Conservation (phyloP, 2,113 vertebrate genomes). For the Circaetus cinerascens region DNA sequence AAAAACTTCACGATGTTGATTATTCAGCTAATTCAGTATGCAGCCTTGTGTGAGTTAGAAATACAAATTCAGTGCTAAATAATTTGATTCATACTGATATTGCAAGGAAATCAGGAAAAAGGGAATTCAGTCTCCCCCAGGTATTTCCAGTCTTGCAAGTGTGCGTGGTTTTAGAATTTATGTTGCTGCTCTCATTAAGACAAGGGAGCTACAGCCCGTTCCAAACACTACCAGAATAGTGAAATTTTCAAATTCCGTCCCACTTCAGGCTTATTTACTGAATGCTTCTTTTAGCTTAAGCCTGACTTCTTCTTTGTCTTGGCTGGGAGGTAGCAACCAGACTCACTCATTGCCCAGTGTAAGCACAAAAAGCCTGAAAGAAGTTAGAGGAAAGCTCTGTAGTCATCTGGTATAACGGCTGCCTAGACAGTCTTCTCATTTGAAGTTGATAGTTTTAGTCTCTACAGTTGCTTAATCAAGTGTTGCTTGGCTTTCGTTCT, state of each 20-base stretch:
- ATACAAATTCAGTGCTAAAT: not conserved
- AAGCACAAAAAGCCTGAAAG: not conserved
- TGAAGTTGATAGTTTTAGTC: not conserved
- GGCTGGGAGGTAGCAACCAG: not conserved
- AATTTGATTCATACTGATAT: not conserved
- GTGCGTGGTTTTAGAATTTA: not conserved
- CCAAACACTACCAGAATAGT: not conserved
- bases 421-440: not conserved
- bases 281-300: not conserved
- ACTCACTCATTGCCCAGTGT: not conserved
- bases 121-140: fast-evolving
- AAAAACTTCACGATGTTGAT: not conserved
- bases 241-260: not conserved
- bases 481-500: not conserved
- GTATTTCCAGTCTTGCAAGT: not conserved
- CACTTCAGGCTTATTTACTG: not conserved
- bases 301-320: not conserved
- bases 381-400: not conserved
- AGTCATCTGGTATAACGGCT: not conserved
- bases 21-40: not conserved
- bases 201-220: not conserved
- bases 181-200: not conserved
- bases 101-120: not conserved
- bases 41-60: not conserved
- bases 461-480: not conserved